These are phyloP conservation scores for Iphiclides podalirius DNA, from an alignment of 2,888 invertebrate genomes.

Conservation along the genomic window DNA sequence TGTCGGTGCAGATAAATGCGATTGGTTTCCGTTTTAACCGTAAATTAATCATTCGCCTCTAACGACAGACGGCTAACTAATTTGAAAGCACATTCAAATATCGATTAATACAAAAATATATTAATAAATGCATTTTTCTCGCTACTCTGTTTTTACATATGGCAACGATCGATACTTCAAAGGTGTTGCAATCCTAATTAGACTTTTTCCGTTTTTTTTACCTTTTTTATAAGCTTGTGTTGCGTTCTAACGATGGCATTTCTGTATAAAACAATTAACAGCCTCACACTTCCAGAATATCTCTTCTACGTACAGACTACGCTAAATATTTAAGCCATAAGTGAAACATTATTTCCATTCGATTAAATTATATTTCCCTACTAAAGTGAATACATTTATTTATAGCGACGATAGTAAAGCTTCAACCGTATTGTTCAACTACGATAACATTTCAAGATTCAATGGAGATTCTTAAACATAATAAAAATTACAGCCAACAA, in stretches of 20 bases:
- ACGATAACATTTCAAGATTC: conserved; percentile 25
- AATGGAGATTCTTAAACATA: conserved; percentile 28
- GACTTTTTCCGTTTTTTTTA: neutral
- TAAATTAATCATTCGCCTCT: conserved; percentile 14
- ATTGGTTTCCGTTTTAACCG: too few species aligned
- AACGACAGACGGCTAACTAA: conserved; percentile 27
- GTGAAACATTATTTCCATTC: neutral
- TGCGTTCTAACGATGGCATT: neutral
- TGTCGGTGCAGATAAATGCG: too few species aligned
- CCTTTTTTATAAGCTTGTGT: neutral
- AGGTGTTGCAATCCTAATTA: conserved; percentile 42
- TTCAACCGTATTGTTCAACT: neutral
- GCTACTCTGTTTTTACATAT: conserved; percentile 29
- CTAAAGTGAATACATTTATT: neutral
- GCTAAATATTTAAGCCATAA: neutral
- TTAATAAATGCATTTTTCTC: conserved; percentile 52
- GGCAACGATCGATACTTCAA: conserved; percentile 33
- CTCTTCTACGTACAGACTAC: too few species aligned
- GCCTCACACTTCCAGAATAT: too few species aligned
- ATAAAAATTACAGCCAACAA: conserved; percentile 23
- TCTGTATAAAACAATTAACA: neutral
- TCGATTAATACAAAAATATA: conserved; percentile 55
- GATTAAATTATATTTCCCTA: neutral
- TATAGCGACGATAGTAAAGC: neutral
- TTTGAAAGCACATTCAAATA: conserved; percentile 27